Conservation (phyloP, 2,113 vertebrate genomes). For the Hydrolagus affinis region DNA sequence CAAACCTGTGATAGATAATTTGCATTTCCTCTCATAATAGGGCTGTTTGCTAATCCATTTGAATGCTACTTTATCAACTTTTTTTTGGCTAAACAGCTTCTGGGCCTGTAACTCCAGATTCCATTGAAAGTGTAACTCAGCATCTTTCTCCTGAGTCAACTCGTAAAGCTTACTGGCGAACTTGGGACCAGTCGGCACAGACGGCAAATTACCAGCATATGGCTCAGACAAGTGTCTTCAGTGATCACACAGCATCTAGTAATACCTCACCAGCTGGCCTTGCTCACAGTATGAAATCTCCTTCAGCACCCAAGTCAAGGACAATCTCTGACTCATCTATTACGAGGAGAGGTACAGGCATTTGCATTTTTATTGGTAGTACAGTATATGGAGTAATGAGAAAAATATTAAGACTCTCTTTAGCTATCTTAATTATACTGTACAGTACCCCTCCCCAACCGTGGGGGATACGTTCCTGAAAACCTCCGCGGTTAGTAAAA, state of each 20-base stretch:
- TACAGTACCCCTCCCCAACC: no score
- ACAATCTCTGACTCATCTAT: constrained; percentile 91
- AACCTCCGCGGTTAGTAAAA: no score
- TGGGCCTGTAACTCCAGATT: constrained; percentile 88
- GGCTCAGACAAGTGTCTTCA: constrained; percentile 75
- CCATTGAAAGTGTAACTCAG: constrained; percentile 77
- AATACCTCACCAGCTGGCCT: constrained; percentile 72
- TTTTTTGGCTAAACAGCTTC: constrained; percentile 59
- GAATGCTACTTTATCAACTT: background rate
- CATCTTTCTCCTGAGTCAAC: constrained; percentile 89
- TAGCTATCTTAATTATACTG: no score
- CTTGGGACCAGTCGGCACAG: constrained; percentile 79
- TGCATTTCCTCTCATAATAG: background rate
- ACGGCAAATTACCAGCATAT: constrained; percentile 66
- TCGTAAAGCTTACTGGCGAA: constrained; percentile 84
- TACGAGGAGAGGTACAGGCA: constrained; percentile 71
- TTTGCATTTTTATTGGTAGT: background rate
- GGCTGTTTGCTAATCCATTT: background rate
- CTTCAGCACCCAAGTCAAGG: constrained; percentile 73
- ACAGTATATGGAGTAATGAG: background rate
- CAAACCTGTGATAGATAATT: background rate
- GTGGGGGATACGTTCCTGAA: no score
- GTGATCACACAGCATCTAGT: constrained; percentile 64
- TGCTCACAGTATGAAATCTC: constrained; percentile 78
- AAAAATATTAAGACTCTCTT: background rate